Evolutionary conservation across 2,113 vertebrate species (phyloP), one percentile per base, ranked within the genome.

Genomic region (Salvelinus fontinalis): DNA sequence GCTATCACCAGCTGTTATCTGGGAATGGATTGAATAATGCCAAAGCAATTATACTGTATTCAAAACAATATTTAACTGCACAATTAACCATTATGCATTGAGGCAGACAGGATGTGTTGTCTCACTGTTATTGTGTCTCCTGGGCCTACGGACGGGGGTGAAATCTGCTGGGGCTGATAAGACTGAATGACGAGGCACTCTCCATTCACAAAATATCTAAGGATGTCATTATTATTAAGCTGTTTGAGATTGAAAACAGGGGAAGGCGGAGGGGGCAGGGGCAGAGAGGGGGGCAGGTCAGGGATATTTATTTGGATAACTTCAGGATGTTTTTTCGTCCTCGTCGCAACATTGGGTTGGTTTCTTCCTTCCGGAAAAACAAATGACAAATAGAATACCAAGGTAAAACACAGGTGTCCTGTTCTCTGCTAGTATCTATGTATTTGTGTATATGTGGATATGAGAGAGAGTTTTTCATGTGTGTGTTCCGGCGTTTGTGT

Each of bases 171-270:
- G 49, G 62, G 75, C 82, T 75, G 87, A 90, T 86, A 88, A 89
- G 83, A 80, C 71, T 1, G 14, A 67, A 67, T 67, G 81, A 81
- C 51, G 67, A 34, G 51, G 27, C 57, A 65, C 27, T 67, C 74
- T 87, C 79, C 88, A 91, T 91, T 90, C 86, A 90, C 77, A 89
- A 86, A 54, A 81, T 84, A 84, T 89, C 82, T 86, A 83, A 86
- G 86, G 81, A 90, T 87, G 84, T 90, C 84, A 84, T 44, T 44
- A 44, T 76, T 82, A 44, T 76, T 82, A 80, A 85, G 78, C 75
- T 88, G 88, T 79, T 82, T 87, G 84, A 82, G 31, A 83, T 87
- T 85, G 88, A 34, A 68, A 34, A 34, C 67, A 68, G 20, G 29
- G 18, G 66, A 12, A 20, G 67, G 18, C 5, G 7, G 26, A 24